Evolutionary conservation across 2,113 vertebrate species (phyloP).

Genomic region (Alligator mississippiensis): DNA sequence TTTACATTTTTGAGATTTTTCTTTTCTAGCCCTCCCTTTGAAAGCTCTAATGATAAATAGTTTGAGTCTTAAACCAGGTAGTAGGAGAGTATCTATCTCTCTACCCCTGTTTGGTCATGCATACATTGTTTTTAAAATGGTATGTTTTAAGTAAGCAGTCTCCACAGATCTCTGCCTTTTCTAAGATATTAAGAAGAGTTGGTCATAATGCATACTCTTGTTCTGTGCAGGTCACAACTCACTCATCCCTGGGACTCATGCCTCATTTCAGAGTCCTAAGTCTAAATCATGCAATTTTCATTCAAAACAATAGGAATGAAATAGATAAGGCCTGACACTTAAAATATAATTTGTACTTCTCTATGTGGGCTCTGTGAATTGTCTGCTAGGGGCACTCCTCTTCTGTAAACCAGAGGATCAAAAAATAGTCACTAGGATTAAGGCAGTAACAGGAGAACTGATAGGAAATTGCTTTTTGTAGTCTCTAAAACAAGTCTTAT

Average conservation of each 20-base stretch:
- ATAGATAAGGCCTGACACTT: neutral
- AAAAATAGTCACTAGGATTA: neutral
- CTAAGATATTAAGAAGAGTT: neutral
- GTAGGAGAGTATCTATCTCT: neutral
- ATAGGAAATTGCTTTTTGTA: neutral
- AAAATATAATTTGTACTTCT: neutral
- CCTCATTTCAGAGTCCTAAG: neutral
- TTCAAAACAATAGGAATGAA: neutral
- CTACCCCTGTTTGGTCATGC: neutral
- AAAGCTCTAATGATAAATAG: neutral
- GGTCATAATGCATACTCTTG: neutral
- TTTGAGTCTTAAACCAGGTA: neutral
- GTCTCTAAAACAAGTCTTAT: neutral
- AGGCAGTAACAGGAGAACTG: neutral
- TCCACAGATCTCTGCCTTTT: neutral
- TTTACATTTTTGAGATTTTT: neutral
- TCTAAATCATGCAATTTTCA: neutral
- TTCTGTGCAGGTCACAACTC: neutral
- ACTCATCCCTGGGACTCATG: neutral
- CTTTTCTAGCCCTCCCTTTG: neutral
- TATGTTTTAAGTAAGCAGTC: neutral
- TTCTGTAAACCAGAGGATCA: neutral
- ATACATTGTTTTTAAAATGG: neutral
- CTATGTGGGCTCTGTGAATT: neutral
- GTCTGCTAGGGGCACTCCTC: neutral